Conservation (phyloP, 2,797 vertebrate species). For the Phylloscopus collybita region DNA sequence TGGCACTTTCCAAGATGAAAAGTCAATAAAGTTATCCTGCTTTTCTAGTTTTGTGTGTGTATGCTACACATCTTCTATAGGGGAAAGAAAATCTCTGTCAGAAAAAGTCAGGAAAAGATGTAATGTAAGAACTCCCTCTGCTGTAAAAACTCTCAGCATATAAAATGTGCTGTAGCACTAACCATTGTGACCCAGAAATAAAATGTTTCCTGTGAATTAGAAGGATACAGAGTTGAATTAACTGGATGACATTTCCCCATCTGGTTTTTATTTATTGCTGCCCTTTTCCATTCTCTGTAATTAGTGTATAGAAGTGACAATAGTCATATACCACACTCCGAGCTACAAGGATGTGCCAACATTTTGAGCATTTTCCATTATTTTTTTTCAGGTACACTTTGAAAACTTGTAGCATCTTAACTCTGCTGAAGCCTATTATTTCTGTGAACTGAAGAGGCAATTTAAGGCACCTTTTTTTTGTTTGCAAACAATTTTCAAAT, state of each 20-base stretch:
- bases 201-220: conserved; percentile 38
- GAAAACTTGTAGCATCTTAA: conserved; percentile 72
- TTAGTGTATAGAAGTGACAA: conserved; percentile 55
- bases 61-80: neutral
- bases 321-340: conserved; percentile 46
- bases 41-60: neutral
- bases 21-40: neutral
- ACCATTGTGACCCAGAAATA: conserved; percentile 29
- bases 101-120: conserved; percentile 50
- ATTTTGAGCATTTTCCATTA: conserved; percentile 67
- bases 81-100: neutral
- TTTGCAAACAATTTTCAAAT: conserved; percentile 79
- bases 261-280: conserved; percentile 58
- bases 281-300: conserved; percentile 52
- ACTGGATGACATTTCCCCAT: conserved; percentile 33
- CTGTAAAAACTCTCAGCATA: conserved; percentile 49
- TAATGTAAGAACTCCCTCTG: conserved; percentile 62
- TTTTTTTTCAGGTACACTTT: conserved; percentile 70
- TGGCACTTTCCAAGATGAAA: neutral
- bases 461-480: conserved; percentile 75
- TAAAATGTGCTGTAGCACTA: conserved; percentile 14
- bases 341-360: conserved; percentile 59
- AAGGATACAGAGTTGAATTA: conserved; percentile 6
- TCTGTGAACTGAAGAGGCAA: conserved; percentile 74
- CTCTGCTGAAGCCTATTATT: conserved; percentile 75